These are phyloP conservation scores for Ophioninae sp. DNA, from an alignment of 2,888 invertebrate genomes.

Conservation along the genomic window DNA sequence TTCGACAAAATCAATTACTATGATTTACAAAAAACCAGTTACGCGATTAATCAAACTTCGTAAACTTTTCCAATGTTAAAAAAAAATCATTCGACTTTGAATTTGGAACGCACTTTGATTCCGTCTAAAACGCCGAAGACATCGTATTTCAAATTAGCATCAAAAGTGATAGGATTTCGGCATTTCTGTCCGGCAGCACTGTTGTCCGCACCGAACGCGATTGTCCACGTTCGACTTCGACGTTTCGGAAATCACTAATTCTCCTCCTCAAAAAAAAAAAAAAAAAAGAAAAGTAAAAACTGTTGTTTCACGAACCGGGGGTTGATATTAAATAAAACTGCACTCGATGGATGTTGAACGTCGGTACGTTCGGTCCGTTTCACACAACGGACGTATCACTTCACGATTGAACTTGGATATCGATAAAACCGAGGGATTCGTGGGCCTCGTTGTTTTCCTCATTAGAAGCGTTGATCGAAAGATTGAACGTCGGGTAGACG, in stretches of 20 bases:
- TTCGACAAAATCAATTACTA: neutral
- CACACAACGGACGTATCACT: neutral
- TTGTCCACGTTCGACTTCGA: neutral
- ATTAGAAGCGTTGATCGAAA: neutral
- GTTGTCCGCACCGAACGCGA: neutral
- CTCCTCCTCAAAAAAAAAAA: too few relatives aligned
- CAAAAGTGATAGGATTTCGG: neutral
- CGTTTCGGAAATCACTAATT: neutral
- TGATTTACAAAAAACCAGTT: too few relatives aligned
- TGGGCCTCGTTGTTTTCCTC: neutral
- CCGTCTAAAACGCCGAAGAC: neutral
- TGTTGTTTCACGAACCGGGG: neutral
- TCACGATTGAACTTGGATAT: neutral
- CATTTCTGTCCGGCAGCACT: slow-evolving; percentile 3
- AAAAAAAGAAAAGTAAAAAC: neutral
- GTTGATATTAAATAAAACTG: neutral
- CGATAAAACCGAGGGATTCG: neutral
- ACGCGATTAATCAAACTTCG: neutral
- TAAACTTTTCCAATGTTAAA: neutral
- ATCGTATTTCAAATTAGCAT: neutral
- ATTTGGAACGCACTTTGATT: slow-evolving; percentile 6
- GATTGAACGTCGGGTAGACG: neutral
- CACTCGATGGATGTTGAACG: neutral
- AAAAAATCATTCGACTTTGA: neutral
- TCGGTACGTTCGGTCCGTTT: neutral